Evolutionary conservation across 2,888 invertebrate genomes (phyloP), one percentile per base, ranked within the genome.

Genomic region (Eumerus sabulonum): DNA sequence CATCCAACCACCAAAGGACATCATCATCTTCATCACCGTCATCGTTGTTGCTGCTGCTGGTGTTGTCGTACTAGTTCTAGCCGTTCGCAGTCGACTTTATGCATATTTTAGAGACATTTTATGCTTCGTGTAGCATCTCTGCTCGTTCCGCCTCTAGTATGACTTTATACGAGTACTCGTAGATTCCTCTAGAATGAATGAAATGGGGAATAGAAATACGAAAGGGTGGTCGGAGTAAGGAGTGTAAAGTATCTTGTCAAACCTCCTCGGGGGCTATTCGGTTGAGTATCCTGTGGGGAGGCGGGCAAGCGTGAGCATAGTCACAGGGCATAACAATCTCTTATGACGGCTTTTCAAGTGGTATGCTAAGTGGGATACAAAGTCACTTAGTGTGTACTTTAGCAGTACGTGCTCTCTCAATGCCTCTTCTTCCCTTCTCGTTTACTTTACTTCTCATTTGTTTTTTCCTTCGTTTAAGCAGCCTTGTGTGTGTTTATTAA

Each of bases 361-460:
- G 74, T 74, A 70, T 70, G 79, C 79, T 79, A 60, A 79, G 79
- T 79, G 68, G 79, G 79, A 79, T 79, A 79, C 74, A 79, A 74
- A 79, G 79, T 79, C 79, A 79, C 79, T 79, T 79, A 79, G 79
- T 74, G 74, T 79, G 64, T 74, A 70, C 74, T 79, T 68, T 64
- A 70, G 63, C 56, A 79, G 79, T 64, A 79, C 79, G 79, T 79
- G 74, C 74, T 73, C 63, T 56, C 44, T 79, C 76, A 72, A 72
- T 72, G 71, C 38, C 42, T 72, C 72, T 11, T 60, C 9, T 27
- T 27, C 7, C 40, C 40, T 48, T 7, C 27, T 27, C 27, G 27
- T 27, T 27, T 27, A 27, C 27, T 27, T n/a, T n/a, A n/a, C 14
- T 36, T 19, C 36, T 17, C 12, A 38, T 18, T 64, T 3, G 50